Percentiles rank a stretch among this genome's conserved stretches.
phyloP scores from a whole-genome alignment of 2,113 vertebrate genomes.

The Nothocercus julius region DNA sequence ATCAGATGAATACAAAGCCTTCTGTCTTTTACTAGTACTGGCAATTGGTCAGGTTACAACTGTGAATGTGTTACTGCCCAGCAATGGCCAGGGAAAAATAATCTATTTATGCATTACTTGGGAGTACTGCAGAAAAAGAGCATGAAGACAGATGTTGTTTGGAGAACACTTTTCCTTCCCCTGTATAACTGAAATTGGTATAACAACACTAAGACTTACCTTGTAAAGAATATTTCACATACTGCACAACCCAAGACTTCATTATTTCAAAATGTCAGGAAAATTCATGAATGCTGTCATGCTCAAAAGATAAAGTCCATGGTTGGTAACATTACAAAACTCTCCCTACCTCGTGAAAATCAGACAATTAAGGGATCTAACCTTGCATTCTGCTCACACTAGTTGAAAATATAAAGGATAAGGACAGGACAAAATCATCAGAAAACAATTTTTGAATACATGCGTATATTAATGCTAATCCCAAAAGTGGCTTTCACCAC shows the following conservation, averaged over 20 bases:
- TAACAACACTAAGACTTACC: slow-evolving; percentile 6
- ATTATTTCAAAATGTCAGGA: slow-evolving; percentile 12
- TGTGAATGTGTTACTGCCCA: background rate
- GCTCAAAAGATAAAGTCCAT: slow-evolving; percentile 2
- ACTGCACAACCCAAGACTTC: background rate
- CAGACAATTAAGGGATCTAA: background rate
- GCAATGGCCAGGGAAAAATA: background rate
- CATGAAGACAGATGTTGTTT: background rate
- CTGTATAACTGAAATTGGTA: background rate
- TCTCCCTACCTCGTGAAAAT: slow-evolving; percentile 14
- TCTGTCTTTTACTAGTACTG: background rate
- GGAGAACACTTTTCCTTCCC: background rate
- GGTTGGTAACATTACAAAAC: slow-evolving; percentile 4
- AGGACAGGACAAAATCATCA: slow-evolving; percentile 1
- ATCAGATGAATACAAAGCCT: background rate
- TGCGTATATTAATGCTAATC: background rate
- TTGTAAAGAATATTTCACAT: slow-evolving; percentile 6
- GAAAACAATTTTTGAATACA: background rate
- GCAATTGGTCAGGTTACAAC: background rate
- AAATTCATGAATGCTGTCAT: slow-evolving; percentile 44
- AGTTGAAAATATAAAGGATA: background rate
- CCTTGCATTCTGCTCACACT: background rate
- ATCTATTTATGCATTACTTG: background rate
- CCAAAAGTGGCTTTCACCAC: background rate
- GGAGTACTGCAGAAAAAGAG: background rate